Evolutionary conservation across 1,140 invertebrate genomes (phyloP), one percentile per base, ranked within the genome.

Genomic region (Zophobas morio): DNA sequence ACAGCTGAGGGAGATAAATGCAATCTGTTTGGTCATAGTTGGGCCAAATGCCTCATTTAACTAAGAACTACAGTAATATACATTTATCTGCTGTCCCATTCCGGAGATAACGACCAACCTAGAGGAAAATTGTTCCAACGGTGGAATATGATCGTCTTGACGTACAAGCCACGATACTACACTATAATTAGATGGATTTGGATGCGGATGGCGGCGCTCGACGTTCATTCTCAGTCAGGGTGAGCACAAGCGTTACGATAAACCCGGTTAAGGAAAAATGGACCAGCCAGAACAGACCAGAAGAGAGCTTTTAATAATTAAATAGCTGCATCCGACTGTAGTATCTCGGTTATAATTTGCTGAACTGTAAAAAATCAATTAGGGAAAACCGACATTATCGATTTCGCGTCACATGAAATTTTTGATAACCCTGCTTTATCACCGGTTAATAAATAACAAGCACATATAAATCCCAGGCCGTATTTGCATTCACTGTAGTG

Each of bases 1-100:
- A 51, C 49, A 51, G n/a, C n/a, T 20, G 49, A 51, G 49, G 32
- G 3, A 66, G 39, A 66, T 66, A 66, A 63, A 63, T 63, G 57
- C 57, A 63, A 63, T 63, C 57, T 63, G 57, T 42, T 42, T 39
- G 57, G 37, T 63, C 57, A 63, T 63, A 63, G 57, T 63, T 63
- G n/a, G 37, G 57, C 57, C 34, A 57, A 36, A 57, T 63, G 57
- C 37, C 35, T 37, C 57, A 63, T 63, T 63, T 63, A 39, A 63
- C 57, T 39, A 42, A 46, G 6, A 66, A 66, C 60, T 42, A 46
- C 36, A 46, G 60, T 40, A 66, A 63, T 63, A 63, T 40, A 40
- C 57, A 63, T 63, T 63, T 63, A 63, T 63, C 57, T 63, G n/a
- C 3, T 20, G 36, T 57, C 32, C 54, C 54, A 57, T 57, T 57